Evolutionary conservation across 2,888 invertebrate genomes (phyloP).

Genomic region (Synergus japonicus): DNA sequence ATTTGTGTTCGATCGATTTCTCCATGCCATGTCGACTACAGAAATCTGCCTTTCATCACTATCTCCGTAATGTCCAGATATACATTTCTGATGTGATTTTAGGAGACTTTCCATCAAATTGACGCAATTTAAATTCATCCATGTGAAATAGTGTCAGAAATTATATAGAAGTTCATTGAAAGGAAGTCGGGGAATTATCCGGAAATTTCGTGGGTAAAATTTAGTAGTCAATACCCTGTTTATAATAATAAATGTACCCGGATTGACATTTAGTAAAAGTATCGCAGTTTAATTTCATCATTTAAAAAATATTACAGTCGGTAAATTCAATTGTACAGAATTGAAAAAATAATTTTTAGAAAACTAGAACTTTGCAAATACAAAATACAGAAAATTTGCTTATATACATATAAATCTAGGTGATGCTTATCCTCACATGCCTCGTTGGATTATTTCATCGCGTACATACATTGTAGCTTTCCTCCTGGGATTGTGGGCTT

Average conservation of each 20-base stretch:
- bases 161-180: too few species aligned
- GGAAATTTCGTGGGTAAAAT: too few species aligned
- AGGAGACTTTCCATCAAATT: slow-evolving; percentile 31
- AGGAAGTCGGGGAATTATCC: too few species aligned
- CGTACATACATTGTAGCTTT: slow-evolving; percentile 3
- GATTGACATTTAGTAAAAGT: too few species aligned
- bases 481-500: slow-evolving; percentile 15
- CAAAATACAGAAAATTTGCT: neutral
- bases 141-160: neutral
- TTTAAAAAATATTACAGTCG: neutral
- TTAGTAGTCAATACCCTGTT: too few species aligned
- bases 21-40: slow-evolving; percentile 10
- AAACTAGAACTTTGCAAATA: neutral
- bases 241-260: too few species aligned
- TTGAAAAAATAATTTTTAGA: neutral
- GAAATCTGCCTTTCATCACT: slow-evolving; percentile 18
- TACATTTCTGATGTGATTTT: slow-evolving; percentile 18
- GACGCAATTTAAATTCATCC: neutral
- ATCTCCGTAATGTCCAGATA: slow-evolving; percentile 11
- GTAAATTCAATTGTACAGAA: neutral
- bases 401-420: neutral
- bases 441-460: slow-evolving; percentile 27
- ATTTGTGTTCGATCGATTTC: slow-evolving; percentile 37
- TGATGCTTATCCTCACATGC: slow-evolving; percentile 21
- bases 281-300: neutral